Conservation (phyloP, 2,113 vertebrate species). For the Chauna torquata region DNA sequence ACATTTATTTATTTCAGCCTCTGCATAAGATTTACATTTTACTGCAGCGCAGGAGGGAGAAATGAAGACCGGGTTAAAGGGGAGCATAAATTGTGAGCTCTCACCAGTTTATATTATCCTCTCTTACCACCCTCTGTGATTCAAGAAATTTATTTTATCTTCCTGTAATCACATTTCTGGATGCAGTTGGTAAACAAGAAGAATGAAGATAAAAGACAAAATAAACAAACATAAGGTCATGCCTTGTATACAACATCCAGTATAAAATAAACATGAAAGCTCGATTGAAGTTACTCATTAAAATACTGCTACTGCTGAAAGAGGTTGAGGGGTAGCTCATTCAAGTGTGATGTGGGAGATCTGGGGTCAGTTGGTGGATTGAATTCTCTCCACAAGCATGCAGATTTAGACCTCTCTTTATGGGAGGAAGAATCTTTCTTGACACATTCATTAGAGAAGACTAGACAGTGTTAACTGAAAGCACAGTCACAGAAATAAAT, state of each 20-base stretch:
- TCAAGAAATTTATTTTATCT: conserved; percentile 67
- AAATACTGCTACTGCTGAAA: conserved; percentile 25
- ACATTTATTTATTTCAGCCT: conserved; percentile 59
- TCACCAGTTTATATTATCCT: conserved; percentile 18
- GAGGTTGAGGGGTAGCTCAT: background rate
- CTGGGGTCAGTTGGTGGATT: background rate
- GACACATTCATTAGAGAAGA: background rate
- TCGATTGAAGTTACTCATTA: conserved; percentile 56
- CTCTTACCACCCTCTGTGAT: background rate
- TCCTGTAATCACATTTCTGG: conserved; percentile 53
- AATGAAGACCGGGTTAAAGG: conserved; percentile 48
- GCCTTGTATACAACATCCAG: background rate
- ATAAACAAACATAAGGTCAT: conserved; percentile 63
- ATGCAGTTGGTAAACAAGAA: conserved; percentile 59
- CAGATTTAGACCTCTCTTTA: background rate
- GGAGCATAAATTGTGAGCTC: conserved; percentile 46
- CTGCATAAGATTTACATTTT: conserved; percentile 66
- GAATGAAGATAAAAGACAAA: conserved; percentile 60
- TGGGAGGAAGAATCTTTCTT: background rate
- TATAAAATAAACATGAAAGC: conserved; percentile 22
- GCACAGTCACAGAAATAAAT: background rate
- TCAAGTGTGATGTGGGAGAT: background rate
- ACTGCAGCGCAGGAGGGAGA: conserved; percentile 12
- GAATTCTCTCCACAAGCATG: background rate
- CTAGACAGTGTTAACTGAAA: background rate